Evolutionary conservation across 2,888 invertebrate genomes (phyloP).

Genomic region (Cryptus viduatorius): DNA sequence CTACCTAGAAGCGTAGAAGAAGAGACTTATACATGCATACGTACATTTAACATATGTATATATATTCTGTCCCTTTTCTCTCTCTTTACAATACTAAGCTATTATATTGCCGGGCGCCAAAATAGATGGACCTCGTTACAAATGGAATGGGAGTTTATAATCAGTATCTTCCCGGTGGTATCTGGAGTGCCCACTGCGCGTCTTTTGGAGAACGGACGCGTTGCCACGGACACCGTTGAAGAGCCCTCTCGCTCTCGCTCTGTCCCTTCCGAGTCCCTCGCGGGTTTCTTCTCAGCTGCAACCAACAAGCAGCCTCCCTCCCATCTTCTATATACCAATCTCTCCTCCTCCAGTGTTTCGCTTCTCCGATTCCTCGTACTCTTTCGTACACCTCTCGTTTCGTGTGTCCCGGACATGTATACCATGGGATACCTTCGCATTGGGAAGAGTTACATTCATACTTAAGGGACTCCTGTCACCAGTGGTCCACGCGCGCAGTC

Average conservation of each 20-base stretch:
- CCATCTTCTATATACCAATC: conserved; percentile 7
- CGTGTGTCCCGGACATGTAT: conserved; percentile 54
- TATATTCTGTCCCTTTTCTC: conserved; percentile 42
- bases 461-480: conserved; percentile 42
- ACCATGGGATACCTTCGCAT: conserved; percentile 30
- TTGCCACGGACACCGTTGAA: conserved; percentile 28
- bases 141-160: conserved; percentile 85
- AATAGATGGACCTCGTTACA: conserved; percentile 85
- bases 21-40: conserved; percentile 39
- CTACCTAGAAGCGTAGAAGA: conserved; percentile 46
- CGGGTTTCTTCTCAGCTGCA: conserved; percentile 47
- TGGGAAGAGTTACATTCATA: conserved; percentile 58
- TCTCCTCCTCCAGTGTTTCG: conserved; percentile 53
- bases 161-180: conserved; percentile 83
- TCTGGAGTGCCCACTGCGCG: conserved; percentile 72
- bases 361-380: conserved; percentile 50
- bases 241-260: conserved; percentile 6
- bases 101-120: conserved; percentile 78
- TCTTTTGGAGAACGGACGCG: conserved; percentile 28
- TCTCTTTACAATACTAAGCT: conserved; percentile 30
- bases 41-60: conserved; percentile 30
- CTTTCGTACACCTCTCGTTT: conserved; percentile 49
- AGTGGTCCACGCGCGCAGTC: conserved; percentile 37
- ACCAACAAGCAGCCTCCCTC: conserved; percentile 25
- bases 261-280: conserved; percentile 37